Percentiles rank a stretch among this genome's conserved stretches.
Conservation (phyloP, 30 jellyfish, hydroid and myxozoan species). For the Turritopsis rubra region DNA sequence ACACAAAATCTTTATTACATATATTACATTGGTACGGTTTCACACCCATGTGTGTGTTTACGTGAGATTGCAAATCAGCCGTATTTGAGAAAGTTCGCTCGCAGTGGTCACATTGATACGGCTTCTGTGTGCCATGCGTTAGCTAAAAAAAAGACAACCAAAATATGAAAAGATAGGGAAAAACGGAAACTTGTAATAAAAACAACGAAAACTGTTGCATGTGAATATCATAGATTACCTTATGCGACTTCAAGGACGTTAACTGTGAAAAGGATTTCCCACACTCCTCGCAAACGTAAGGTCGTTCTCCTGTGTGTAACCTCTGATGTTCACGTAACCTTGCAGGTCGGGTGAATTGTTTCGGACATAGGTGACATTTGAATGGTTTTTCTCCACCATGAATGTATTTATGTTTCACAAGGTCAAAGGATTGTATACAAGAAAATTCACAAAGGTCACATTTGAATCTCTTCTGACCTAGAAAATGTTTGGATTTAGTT, state of each 20-base stretch:
- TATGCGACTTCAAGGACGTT: slow-evolving; percentile 74
- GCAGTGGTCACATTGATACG: slow-evolving; percentile 59
- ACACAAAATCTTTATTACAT: slow-evolving; percentile 72
- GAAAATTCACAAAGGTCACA: slow-evolving; percentile 97
- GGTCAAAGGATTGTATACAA: slow-evolving; percentile 91
- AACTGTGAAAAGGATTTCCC: slow-evolving; percentile 79
- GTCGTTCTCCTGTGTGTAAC: slow-evolving; percentile 93
- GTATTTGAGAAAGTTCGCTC: slow-evolving; percentile 51
- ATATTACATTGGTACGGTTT: slow-evolving; percentile 56
- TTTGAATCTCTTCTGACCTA: slow-evolving; percentile 86
- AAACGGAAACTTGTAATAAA: no score
- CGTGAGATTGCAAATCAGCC: slow-evolving; percentile 72
- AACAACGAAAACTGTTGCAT: no score
- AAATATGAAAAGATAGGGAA: no score
- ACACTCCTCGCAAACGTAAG: slow-evolving; percentile 72
- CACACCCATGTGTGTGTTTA: slow-evolving; percentile 60
- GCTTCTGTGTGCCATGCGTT: slow-evolving; percentile 64
- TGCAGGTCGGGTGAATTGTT: slow-evolving; percentile 91
- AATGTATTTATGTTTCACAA: slow-evolving; percentile 82
- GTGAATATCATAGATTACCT: slow-evolving; percentile 45
- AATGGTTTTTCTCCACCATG: slow-evolving; percentile 97
- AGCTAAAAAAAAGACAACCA: slow-evolving; percentile 30
- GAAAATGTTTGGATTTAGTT: neutral
- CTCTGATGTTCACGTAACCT: slow-evolving; percentile 85
- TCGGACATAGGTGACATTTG: slow-evolving; percentile 78